Evolutionary conservation across 1,140 invertebrate genomes (phyloP).

Genomic region (Drosophila ohnishii): DNA sequence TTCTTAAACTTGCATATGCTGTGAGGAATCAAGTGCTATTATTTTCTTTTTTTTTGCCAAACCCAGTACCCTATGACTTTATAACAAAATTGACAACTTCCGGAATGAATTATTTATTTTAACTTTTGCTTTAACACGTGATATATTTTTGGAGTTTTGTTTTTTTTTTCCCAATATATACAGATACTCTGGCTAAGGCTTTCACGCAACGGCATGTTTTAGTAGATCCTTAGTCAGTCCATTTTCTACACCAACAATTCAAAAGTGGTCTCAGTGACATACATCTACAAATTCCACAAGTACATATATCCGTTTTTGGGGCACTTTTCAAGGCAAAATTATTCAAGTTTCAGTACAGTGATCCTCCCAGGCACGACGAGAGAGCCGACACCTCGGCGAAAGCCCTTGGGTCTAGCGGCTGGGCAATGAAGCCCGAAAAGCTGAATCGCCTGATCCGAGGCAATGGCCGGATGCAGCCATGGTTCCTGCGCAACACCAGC

Average conservation of each 20-base stretch:
- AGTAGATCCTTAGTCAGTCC: conserved; percentile 25
- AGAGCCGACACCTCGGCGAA: no score
- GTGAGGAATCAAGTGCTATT: no score
- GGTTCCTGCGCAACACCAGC: conserved; percentile 62
- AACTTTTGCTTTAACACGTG: conserved; percentile 11
- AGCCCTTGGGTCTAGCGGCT: no score
- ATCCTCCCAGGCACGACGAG: background rate
- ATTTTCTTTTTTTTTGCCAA: no score
- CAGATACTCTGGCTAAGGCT: background rate
- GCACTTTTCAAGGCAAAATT: conserved; percentile 41
- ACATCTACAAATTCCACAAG: conserved; percentile 18
- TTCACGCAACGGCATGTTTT: conserved; percentile 53
- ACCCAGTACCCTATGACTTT: background rate
- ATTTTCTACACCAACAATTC: conserved; percentile 20
- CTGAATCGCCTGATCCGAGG: conserved; percentile 52
- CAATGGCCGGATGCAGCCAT: conserved; percentile 51
- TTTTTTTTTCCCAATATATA: conserved; percentile 17
- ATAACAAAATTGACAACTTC: conserved; percentile 16
- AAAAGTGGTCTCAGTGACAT: conserved; percentile 13
- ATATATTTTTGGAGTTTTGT: conserved; percentile 7
- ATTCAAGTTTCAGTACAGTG: conserved; percentile 4
- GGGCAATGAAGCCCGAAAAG: conserved; percentile 54
- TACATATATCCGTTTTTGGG: conserved; percentile 8
- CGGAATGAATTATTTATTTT: conserved; percentile 7
- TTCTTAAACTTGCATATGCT: no score